These are phyloP conservation scores for Zapornia atra DNA, from an alignment of 2,113 vertebrate species.

Conservation along the genomic window DNA sequence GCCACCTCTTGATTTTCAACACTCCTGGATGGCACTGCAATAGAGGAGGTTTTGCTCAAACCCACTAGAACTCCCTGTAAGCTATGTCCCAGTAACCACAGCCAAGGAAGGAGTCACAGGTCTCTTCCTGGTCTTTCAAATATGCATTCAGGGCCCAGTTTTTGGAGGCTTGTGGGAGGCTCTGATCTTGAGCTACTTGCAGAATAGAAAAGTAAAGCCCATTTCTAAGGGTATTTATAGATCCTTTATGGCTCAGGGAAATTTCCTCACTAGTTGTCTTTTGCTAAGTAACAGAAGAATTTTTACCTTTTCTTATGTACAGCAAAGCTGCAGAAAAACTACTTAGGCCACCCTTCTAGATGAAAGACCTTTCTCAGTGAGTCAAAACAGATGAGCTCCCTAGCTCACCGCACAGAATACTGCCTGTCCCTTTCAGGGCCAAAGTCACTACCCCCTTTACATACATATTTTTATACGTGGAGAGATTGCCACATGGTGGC, in stretches of 20 bases:
- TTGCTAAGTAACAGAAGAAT: background rate
- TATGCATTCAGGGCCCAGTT: accelerated
- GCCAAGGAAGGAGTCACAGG: background rate
- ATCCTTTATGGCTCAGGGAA: background rate
- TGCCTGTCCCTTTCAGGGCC: background rate
- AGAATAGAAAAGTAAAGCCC: background rate
- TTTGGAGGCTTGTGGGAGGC: background rate
- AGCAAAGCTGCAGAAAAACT: background rate
- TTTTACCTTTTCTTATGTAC: background rate
- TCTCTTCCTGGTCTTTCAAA: background rate
- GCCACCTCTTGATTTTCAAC: background rate
- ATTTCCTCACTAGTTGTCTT: background rate
- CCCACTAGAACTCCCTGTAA: background rate
- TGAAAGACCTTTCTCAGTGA: background rate
- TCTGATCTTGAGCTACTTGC: background rate
- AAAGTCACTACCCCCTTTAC: background rate
- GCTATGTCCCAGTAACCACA: background rate
- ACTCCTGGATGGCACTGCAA: background rate
- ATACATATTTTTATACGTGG: background rate
- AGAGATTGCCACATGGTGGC: constrained; percentile 48
- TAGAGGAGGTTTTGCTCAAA: background rate
- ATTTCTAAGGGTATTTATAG: background rate
- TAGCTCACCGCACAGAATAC: background rate
- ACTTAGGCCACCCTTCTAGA: background rate
- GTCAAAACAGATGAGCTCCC: background rate